Conservation (phyloP, 2,113 vertebrate genomes). For the Cranoglanis bouderius region DNA sequence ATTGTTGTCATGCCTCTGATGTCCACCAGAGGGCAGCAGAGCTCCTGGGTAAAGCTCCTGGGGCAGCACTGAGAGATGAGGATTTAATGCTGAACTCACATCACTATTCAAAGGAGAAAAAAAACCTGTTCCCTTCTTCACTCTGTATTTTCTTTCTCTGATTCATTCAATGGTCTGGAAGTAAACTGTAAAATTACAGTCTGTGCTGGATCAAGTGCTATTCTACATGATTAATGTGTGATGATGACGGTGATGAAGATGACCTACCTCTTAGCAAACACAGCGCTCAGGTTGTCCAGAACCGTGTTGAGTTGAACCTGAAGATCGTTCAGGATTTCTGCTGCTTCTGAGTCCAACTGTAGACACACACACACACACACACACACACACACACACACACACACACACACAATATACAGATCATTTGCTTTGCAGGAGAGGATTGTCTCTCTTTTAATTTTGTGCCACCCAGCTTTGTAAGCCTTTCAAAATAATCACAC, state of each 20-base stretch:
- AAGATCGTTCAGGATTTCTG: conserved; percentile 90
- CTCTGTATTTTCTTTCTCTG: too few species aligned
- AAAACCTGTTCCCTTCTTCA: too few species aligned
- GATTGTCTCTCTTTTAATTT: neutral
- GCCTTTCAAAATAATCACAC: neutral
- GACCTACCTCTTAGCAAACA: conserved; percentile 90
- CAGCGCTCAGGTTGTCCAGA: conserved; percentile 88
- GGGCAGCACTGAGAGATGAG: neutral
- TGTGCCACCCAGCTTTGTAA: neutral
- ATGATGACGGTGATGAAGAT: neutral
- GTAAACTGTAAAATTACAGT: too few species aligned
- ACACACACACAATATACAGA: conserved; percentile 20
- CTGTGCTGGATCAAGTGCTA: too few species aligned
- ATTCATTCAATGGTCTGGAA: too few species aligned
- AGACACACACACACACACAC: conserved; percentile 43
- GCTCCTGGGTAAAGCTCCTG: neutral
- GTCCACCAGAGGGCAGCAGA: neutral
- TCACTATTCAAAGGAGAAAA: too few species aligned
- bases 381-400: conserved; percentile 39
- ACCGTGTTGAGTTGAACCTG: conserved; percentile 92
- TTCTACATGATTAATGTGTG: neutral
- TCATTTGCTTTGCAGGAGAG: neutral
- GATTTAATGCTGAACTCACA: too few species aligned
- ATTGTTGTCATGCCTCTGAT: neutral
- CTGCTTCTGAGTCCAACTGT: conserved; percentile 91